phyloP scores from a whole-genome alignment of 35 echinoderm and acorn worm genomes.

The Nesometra sesokonis region DNA sequence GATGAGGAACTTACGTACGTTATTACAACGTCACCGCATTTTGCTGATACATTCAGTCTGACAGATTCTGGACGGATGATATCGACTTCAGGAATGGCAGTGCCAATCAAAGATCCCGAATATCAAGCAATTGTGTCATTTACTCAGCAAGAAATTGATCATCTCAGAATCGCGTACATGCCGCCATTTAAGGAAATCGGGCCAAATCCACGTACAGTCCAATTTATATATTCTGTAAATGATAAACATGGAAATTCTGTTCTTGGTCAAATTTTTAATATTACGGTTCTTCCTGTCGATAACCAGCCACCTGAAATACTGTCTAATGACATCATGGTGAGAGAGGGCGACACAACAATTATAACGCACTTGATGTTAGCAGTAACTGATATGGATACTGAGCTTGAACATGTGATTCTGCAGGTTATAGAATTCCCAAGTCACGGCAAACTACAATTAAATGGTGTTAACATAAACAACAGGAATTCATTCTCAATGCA shows the following conservation, averaged over 20 bases:
- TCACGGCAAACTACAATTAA: constrained; percentile 36
- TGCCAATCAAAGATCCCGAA: constrained; percentile 62
- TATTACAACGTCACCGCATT: constrained; percentile 77
- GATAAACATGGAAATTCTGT: constrained; percentile 80
- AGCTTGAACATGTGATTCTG: constrained; percentile 36
- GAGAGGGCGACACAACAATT: constrained; percentile 53
- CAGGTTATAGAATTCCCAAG: constrained; percentile 14
- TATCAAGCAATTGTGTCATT: constrained; percentile 42
- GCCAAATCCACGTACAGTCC: constrained; percentile 24
- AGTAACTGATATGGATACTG: constrained; percentile 80
- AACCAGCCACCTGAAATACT: constrained; percentile 73
- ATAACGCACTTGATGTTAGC: constrained; percentile 47
- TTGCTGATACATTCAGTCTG: constrained; percentile 58
- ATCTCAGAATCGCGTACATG: constrained; percentile 80
- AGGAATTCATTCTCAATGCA: constrained; percentile 53
- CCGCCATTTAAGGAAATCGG: constrained; percentile 84
- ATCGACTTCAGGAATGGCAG: constrained; percentile 44
- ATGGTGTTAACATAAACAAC: constrained; percentile 33
- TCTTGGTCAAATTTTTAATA: constrained; percentile 57
- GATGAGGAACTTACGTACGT: constrained; percentile 62
- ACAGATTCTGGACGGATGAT: constrained; percentile 66
- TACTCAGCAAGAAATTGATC: constrained; percentile 58
- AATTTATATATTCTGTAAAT: constrained; percentile 76
- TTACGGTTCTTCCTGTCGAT: constrained; percentile 73
- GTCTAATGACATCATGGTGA: constrained; percentile 48